Base-by-base conservation (phyloP, 2,113 vertebrate species). In the Zonotrichia leucophrys region DNA sequence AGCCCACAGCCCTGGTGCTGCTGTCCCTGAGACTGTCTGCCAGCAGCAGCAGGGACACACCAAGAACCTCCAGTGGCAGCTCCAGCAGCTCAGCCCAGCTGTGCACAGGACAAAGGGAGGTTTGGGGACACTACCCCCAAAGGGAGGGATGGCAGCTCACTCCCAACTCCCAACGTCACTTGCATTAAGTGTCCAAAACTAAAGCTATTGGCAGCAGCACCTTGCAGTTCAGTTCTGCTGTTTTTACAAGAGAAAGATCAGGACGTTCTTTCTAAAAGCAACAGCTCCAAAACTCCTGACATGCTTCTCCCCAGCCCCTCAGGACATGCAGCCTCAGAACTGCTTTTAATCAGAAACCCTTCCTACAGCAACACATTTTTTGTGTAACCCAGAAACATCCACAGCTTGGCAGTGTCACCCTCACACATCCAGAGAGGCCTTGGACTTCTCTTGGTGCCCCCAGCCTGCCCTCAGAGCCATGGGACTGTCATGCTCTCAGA, bases 71-170 rank as follows among this genome's bases (percentile, higher is more conserved):
- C 3, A 5, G 35, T 1, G 9, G 41, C 69, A 64, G 60, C 69
- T 21, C 7, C 59, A 33, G 47, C n/a, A n/a, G 79, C 63, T 23
- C 31, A 12, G 14, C 3, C n/a, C 41, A 24, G 69, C 35, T 5
- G 7, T 1, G 25, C 7, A 17, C 8, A 19, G 23, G 21, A 7
- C 2, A 12, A 25, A 37, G 13, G 7, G 37, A 28, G 8, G 2
- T 9, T 3, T 52, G n/a, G 67, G 23, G 24, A 53, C 0, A 1
- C 22, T 5, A 12, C 5, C 12, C 11, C 7, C n/a, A 15, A 21
- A 55, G 8, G 7, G 30, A 55, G 30, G n/a, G 16, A 23, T 1
- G 5, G 27, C 46, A 80, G 9, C 49, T 7, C 66, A 55, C 42
- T 60, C 60, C 13, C 20, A 28, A 2, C 23, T 18, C 1, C 39